Base-by-base conservation (phyloP, 2,797 vertebrate genomes). In the Dipus sagitta region DNA sequence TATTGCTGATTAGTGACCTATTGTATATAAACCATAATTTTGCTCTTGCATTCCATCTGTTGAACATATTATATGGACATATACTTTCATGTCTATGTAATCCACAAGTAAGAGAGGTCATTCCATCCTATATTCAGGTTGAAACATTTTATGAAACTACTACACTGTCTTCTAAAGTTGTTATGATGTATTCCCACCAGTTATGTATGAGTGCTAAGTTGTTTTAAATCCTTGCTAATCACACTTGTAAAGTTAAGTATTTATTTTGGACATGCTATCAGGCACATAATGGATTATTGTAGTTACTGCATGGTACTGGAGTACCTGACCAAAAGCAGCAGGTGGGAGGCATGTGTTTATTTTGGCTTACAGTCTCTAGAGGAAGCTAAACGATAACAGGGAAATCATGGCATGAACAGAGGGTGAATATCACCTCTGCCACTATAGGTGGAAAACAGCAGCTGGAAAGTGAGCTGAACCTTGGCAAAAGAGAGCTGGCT, bases 111-210 rank as follows among this genome's bases (percentile, higher is more conserved):
- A 10, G 78, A 87, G 47, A 52, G 34, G 34, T 76, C 1, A 47
- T 81, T 71, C 30, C 24, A 32, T 47, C 26, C 32, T 12, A 23
- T 68, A 10, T 77, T 4, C 17, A 23, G 30, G 30, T 38, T 86
- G 64, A 9, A 65, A n/a, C 28, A 82, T 58, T 78, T 89, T 54
- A 86, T 32, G 13, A 93, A 92, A 85, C 75, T 85, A 42, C 17
- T 11, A 80, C 24, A 24, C 24, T 26, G 23, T 75, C 86, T 86
- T 90, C 42, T 42, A 58, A 71, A 80, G 13, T 42, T 23, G 18
- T 75, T 54, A 20, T 86, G 14, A 47, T 65, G 28, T 6, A 72
- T 86, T 75, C 68, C 28, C 2, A 58, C 32, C 21, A 67, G 65
- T 34, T 32, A 6, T 71, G n/a, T 58, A 13, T 54, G 24, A 90